Base-by-base conservation (phyloP, 2,113 vertebrate species). In the Ameiurus melas region DNA sequence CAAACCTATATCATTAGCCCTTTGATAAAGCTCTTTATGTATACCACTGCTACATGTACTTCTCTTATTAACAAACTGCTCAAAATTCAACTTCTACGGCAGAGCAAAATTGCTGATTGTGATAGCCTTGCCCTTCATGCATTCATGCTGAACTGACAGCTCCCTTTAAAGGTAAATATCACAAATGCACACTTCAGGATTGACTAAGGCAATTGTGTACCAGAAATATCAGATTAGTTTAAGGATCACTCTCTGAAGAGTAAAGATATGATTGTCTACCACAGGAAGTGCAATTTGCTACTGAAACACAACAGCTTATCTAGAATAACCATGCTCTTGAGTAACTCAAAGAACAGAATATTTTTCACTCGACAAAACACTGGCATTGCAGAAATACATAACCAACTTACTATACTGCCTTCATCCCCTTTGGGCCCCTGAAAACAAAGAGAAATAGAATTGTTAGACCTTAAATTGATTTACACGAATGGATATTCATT, bases 351-450 rank as follows among this genome's bases (percentile, higher is more conserved):
- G 8, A 16, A 78, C 9, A 80, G 0, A 53, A 17, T 33, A 77
- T 68, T 19, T 86, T 79, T 80, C 82, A 83, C 51, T 70, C 25
- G 27, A 0, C 36, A 57, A 47, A 20, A 66, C 19, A 51, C 2
- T 68, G 53, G 12, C 62, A 30, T 60, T n/a, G 19, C 62, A 85
- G 33, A 83, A 83, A 60, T 62, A 64, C 5, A 83, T 85, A 89
- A 87, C 87, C 88, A 90, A 96, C 97, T 93, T 96, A 99, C 98
- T 92, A 87, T 88, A 88, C 91, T 88, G 86, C 98, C 98, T 89
- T 97, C 94, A 89, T 99, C 98, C 90, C 98, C 98, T 96, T 99
- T 99, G 51, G 95, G 97, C 75, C 98, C 98, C 98, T 99, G 88
- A 19, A 93, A 94, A 84, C 39, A 70, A 85, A 89, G 88, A 91